These are phyloP conservation scores for Loxodonta africana DNA, from an alignment of 2,113 vertebrate species.

Conservation along the genomic window DNA sequence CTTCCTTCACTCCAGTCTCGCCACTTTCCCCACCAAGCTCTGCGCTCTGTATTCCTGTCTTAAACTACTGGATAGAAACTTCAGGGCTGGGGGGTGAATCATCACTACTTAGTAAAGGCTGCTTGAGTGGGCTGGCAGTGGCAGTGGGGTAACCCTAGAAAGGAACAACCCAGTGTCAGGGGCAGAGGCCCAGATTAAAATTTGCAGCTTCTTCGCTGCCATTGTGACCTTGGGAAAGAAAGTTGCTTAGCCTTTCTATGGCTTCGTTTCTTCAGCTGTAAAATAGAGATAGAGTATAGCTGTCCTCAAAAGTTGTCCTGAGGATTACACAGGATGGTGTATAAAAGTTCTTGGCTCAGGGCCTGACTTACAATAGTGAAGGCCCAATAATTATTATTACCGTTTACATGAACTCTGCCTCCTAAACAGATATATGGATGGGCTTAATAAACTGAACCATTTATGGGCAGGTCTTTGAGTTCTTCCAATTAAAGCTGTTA, in stretches of 20 bases:
- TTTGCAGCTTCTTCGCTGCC: background rate
- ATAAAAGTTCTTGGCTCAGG: background rate
- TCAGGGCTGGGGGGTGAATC: accelerated
- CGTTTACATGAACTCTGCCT: background rate
- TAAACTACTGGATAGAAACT: background rate
- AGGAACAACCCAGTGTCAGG: background rate
- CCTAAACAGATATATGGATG: background rate
- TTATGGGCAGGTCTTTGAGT: slow-evolving; percentile 12
- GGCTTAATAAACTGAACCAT: background rate
- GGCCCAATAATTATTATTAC: background rate
- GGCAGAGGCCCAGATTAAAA: background rate
- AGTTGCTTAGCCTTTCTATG: background rate
- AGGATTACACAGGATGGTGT: background rate
- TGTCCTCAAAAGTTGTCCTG: background rate
- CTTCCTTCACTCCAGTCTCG: background rate
- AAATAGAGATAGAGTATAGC: background rate
- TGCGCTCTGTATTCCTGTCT: background rate
- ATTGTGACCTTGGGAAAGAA: background rate
- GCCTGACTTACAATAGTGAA: background rate
- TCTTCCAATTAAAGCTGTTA: slow-evolving; percentile 45
- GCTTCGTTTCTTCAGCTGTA: background rate
- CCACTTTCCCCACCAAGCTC: background rate
- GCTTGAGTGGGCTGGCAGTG: background rate
- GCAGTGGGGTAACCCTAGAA: accelerated
- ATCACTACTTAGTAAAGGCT: background rate